Evolutionary conservation across 2,113 vertebrate species (phyloP).

Genomic region (Spilogale gracilis): DNA sequence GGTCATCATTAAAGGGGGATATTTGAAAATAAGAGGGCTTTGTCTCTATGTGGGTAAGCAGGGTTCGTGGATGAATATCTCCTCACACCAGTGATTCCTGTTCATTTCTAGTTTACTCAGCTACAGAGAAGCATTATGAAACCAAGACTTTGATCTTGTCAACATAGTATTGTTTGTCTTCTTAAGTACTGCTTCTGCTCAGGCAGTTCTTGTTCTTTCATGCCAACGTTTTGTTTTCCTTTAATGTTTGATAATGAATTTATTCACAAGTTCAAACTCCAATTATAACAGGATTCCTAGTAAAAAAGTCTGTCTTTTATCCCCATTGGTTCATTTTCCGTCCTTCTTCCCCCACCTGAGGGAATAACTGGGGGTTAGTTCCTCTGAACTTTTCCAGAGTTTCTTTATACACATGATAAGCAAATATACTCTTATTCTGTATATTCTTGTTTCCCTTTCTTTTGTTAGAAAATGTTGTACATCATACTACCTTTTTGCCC

Average conservation of each 20-base stretch:
- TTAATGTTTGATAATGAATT: neutral
- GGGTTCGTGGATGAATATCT: neutral
- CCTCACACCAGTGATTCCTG: neutral
- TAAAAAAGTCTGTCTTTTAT: neutral
- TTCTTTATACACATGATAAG: neutral
- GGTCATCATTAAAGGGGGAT: neutral
- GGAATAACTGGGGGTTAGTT: neutral
- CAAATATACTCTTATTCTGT: neutral
- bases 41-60: neutral
- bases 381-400: neutral
- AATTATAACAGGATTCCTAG: neutral
- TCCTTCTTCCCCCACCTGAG: neutral
- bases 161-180: neutral
- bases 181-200: constrained; percentile 21
- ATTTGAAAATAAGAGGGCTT: neutral
- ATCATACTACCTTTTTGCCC: neutral
- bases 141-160: constrained; percentile 30
- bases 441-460: neutral
- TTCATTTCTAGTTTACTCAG: neutral
- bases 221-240: neutral
- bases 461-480: neutral
- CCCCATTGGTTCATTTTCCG: neutral
- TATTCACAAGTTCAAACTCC: neutral
- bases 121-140: neutral
- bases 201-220: constrained; percentile 6